phyloP scores from a whole-genome alignment of 2,888 invertebrate genomes.

The Acrobasis repandana region DNA sequence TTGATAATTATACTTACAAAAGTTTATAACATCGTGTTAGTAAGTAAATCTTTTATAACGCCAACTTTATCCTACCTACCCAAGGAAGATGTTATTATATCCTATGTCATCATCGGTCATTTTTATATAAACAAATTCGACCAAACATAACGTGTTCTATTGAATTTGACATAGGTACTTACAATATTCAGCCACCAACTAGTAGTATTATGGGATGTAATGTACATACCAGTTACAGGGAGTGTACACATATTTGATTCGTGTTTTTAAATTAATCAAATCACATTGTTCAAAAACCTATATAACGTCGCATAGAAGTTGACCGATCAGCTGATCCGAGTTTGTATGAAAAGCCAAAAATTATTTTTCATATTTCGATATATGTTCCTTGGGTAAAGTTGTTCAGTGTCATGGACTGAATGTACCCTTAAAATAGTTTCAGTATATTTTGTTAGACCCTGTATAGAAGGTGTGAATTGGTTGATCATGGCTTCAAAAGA shows the following conservation, averaged over 20 bases:
- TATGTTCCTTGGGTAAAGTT: too few relatives aligned
- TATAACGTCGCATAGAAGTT: too few relatives aligned
- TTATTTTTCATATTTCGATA: too few relatives aligned
- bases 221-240: not conserved
- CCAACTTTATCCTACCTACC: not conserved
- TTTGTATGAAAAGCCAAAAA: too few relatives aligned
- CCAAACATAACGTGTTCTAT: slow-evolving; percentile 11
- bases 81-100: not conserved
- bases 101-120: not conserved
- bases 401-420: too few relatives aligned
- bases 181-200: not conserved
- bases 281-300: too few relatives aligned
- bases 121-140: slow-evolving; percentile 3
- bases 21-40: not conserved
- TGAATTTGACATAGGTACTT: not conserved
- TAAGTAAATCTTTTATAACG: not conserved
- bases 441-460: too few relatives aligned
- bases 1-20: not conserved
- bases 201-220: not conserved
- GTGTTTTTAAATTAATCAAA: not conserved
- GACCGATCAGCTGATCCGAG: too few relatives aligned
- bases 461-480: not conserved
- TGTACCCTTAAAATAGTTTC: too few relatives aligned
- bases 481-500: not conserved
- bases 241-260: not conserved